phyloP scores from a whole-genome alignment of 2,113 vertebrate species.

The Salvator merianae region DNA sequence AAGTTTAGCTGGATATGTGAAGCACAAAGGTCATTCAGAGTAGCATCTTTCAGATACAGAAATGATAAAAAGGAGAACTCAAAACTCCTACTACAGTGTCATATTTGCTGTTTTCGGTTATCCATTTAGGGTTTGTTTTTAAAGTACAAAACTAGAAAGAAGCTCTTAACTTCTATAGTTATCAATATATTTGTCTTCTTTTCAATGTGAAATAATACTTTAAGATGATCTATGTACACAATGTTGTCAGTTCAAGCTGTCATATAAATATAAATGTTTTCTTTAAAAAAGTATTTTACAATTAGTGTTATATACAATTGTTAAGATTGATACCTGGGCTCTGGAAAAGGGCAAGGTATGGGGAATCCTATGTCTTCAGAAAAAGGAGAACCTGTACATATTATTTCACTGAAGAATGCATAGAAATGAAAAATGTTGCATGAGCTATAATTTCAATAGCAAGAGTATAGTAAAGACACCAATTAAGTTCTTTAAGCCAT shows the following conservation, averaged over 20 bases:
- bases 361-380: slow-evolving; percentile 31
- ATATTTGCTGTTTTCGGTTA: slow-evolving; percentile 65
- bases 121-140: slow-evolving; percentile 69
- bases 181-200: slow-evolving; percentile 88
- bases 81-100: slow-evolving; percentile 66
- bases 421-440: slow-evolving; percentile 56
- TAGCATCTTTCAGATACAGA: slow-evolving; percentile 73
- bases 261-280: slow-evolving; percentile 90
- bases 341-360: slow-evolving; percentile 52
- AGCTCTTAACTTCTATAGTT: slow-evolving; percentile 89
- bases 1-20: slow-evolving; percentile 69
- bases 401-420: slow-evolving; percentile 48
- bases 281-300: slow-evolving; percentile 79
- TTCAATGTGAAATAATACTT: slow-evolving; percentile 99
- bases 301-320: slow-evolving; percentile 85
- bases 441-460: slow-evolving; percentile 39
- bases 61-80: slow-evolving; percentile 68
- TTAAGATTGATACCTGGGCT: slow-evolving; percentile 80
- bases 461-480: slow-evolving; percentile 13
- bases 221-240: slow-evolving; percentile 94
- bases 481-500: slow-evolving; percentile 18
- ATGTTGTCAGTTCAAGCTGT: slow-evolving; percentile 87
- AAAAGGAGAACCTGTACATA: slow-evolving; percentile 52
- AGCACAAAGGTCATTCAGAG: slow-evolving; percentile 64
- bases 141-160: slow-evolving; percentile 93